Evolutionary conservation across 2,797 vertebrate species (phyloP), one percentile per base, ranked within the genome.

Genomic region (Argentina silus): DNA sequence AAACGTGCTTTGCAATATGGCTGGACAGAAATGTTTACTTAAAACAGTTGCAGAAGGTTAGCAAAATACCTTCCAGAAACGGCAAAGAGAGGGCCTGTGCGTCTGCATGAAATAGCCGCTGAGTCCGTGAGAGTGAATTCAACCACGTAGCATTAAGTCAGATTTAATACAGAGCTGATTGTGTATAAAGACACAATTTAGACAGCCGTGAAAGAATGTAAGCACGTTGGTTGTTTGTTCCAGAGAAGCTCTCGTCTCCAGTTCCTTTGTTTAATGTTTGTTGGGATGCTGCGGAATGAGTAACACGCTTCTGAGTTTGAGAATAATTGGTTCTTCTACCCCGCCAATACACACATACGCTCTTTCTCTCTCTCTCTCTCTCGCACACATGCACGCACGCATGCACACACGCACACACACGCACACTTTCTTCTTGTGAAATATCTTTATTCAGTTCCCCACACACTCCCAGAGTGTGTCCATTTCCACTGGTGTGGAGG

Each of bases 1-100:
- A 83, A 76, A 63, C 7, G 70, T 57, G 56, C 84, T 80, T 77
- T 75, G 67, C 81, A 42, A 62, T 85, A 76, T 27, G 63, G 77
- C 84, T 90, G 85, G 83, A 89, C 90, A 89, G 82, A 85, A 77
- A 81, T 89, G 88, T 92, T 93, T 84, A 90, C 83, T 87, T 83
- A 79, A 86, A 89, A 88, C 71, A 81, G 81, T 82, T 81, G 81
- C 83, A 11, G 76, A 89, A 85, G 87, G 86, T 91, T 87, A 89
- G 78, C 67, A 83, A 92, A 91, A 91, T 86, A 92, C 70, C 72
- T 83, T 88, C 80, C 81, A 61, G 7, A 78, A 80, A 80, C 62
- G 27, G 86, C 71, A 82, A 79, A 88, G 78, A 82, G 86, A 78
- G 75, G 44, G 81, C 53, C 83, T 89, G 84, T 88, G 81, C 71